Conservation (phyloP, 2,797 vertebrate species). For the Fistularia commersonii region DNA sequence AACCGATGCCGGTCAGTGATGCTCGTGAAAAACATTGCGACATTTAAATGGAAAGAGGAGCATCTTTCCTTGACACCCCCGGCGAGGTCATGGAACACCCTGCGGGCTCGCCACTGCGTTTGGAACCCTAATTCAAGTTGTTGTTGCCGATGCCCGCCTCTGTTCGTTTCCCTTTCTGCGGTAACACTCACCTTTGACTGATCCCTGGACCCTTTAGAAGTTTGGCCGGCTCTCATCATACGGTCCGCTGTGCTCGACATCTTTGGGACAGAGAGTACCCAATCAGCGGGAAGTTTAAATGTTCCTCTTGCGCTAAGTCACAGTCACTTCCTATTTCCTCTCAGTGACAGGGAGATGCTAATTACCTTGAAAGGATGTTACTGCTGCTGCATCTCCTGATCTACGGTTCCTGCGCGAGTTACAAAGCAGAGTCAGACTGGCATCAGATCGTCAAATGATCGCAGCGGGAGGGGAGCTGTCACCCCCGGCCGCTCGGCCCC, state of each 20-base stretch:
- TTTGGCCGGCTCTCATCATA: conserved; percentile 42
- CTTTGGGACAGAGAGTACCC: conserved; percentile 40
- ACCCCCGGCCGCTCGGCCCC: background rate
- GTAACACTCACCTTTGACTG: conserved; percentile 82
- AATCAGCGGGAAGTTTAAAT: conserved; percentile 33
- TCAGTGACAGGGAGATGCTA: conserved; percentile 17
- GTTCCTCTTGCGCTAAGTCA: conserved; percentile 27
- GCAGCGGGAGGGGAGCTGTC: background rate
- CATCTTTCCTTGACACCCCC: too few species aligned
- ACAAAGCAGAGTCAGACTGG: too few species aligned
- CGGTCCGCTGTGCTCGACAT: conserved; percentile 70
- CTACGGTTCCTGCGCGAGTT: too few species aligned
- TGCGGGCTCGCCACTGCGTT: too few species aligned
- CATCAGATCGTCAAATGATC: too few species aligned
- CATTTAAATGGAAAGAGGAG: too few species aligned
- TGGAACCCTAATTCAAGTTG: too few species aligned
- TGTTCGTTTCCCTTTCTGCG: too few species aligned
- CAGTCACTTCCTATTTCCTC: conserved; percentile 44
- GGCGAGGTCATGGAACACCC: too few species aligned
- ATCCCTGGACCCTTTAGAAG: conserved; percentile 78
- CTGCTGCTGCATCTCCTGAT: conserved; percentile 18
- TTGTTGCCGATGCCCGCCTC: too few species aligned
- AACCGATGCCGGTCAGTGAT: too few species aligned
- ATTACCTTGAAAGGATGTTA: conserved; percentile 24
- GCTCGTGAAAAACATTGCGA: too few species aligned